Conservation (phyloP, 2,797 vertebrate species). For the Falco columbarius region DNA sequence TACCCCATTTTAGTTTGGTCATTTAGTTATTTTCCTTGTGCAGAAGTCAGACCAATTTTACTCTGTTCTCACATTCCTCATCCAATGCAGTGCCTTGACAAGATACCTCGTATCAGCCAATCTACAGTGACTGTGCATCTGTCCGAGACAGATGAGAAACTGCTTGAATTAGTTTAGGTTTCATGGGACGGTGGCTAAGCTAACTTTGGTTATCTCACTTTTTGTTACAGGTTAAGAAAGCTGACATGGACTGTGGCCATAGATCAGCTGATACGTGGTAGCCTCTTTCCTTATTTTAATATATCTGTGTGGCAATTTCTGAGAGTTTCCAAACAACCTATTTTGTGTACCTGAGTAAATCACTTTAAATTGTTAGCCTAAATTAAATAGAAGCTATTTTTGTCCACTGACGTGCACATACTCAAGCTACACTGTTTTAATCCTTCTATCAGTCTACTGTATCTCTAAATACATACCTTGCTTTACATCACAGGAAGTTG, state of each 20-base stretch:
- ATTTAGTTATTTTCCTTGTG: background rate
- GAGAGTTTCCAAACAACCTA: background rate
- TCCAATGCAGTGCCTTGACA: background rate
- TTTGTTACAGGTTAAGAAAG: background rate
- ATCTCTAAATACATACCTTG: background rate
- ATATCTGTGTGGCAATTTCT: background rate
- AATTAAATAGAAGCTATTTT: background rate
- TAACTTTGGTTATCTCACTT: background rate
- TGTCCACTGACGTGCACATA: background rate
- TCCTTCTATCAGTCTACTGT: background rate
- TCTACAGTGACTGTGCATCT: background rate
- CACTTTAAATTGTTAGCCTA: background rate
- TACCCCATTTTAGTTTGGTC: background rate
- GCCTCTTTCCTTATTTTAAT: background rate
- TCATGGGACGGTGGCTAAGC: background rate
- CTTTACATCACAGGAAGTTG: background rate
- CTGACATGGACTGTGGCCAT: rapidly evolving
- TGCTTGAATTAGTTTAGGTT: background rate
- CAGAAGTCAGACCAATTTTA: background rate
- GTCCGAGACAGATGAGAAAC: background rate
- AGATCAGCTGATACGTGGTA: background rate
- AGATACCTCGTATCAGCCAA: background rate
- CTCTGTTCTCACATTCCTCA: background rate
- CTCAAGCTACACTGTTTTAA: background rate
- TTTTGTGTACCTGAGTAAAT: background rate